Conservation (phyloP, 1,140 invertebrate species). For the Neodiprion fabricii region DNA sequence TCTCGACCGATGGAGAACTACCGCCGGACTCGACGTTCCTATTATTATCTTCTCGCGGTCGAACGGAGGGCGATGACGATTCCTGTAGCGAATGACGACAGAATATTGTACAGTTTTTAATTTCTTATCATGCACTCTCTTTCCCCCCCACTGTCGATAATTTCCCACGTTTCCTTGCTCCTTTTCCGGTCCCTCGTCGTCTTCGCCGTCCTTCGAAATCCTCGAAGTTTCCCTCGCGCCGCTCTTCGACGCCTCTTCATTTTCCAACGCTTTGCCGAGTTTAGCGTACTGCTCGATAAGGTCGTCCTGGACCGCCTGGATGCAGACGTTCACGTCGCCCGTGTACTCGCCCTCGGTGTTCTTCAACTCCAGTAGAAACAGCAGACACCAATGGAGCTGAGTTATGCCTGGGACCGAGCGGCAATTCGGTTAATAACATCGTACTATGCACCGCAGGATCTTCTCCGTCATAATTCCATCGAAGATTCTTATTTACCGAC, state of each 20-base stretch:
- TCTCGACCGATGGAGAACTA: background rate
- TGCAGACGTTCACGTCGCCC: conserved; percentile 26
- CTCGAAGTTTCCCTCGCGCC: background rate
- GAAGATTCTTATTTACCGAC: background rate
- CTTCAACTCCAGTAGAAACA: conserved; percentile 25
- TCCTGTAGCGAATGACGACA: background rate
- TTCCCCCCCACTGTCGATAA: background rate
- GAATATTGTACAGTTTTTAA: background rate
- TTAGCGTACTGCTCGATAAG: conserved; percentile 28
- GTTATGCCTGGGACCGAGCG: conserved; percentile 20
- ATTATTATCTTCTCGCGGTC: background rate
- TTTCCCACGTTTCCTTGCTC: background rate
- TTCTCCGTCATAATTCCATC: background rate
- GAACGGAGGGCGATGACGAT: background rate
- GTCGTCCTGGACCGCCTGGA: conserved; percentile 25
- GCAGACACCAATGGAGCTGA: conserved; percentile 28
- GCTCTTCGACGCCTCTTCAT: background rate
- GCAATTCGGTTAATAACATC: background rate
- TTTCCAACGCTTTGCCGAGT: conserved; percentile 19
- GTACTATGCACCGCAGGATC: background rate
- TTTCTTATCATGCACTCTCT: background rate
- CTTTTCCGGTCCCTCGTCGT: background rate
- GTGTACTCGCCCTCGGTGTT: conserved; percentile 22
- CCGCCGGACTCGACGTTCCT: background rate
- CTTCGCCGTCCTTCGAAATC: background rate